These are phyloP conservation scores for Itoplectis maculator DNA, from an alignment of 2,888 invertebrate species.

Conservation along the genomic window DNA sequence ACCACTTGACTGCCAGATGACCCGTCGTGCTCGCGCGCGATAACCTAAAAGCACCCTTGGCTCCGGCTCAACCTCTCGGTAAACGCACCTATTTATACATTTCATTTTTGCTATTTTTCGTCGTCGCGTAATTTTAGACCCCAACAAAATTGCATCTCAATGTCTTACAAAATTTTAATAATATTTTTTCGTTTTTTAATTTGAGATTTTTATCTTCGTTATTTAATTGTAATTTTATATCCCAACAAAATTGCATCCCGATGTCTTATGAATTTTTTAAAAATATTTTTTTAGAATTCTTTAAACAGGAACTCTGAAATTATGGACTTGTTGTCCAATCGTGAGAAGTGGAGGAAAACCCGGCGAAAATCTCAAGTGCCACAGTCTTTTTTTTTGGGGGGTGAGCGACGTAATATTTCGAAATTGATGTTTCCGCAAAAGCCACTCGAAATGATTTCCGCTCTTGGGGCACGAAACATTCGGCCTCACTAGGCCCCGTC, in stretches of 20 bases:
- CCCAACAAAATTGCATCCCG: too few species aligned
- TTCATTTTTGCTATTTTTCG: constrained; percentile 75
- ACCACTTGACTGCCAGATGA: constrained; percentile 85
- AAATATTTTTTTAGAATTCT: neutral
- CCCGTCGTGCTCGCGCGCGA: constrained; percentile 82
- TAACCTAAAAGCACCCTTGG: constrained; percentile 84
- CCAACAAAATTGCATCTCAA: constrained; percentile 23
- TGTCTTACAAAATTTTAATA: neutral
- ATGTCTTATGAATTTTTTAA: too few species aligned
- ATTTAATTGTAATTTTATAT: too few species aligned
- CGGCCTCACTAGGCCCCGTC: constrained; percentile 60
- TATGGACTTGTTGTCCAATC: constrained; percentile 48
- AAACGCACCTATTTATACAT: constrained; percentile 83
- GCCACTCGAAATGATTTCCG: constrained; percentile 80
- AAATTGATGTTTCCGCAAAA: constrained; percentile 74
- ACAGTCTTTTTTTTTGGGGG: constrained; percentile 22
- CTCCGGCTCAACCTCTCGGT: constrained; percentile 82
- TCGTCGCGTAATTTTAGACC: constrained; percentile 66
- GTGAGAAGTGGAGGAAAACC: constrained; percentile 40
- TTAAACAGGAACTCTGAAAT: neutral
- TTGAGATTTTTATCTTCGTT: too few species aligned
- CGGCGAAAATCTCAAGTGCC: constrained; percentile 60
- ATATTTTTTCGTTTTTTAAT: too few species aligned
- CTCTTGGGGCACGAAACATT: constrained; percentile 57
- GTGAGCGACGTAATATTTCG: constrained; percentile 46